These are phyloP conservation scores for Zosterops japonicus DNA, from an alignment of 2,113 vertebrate species.

Conservation along the genomic window DNA sequence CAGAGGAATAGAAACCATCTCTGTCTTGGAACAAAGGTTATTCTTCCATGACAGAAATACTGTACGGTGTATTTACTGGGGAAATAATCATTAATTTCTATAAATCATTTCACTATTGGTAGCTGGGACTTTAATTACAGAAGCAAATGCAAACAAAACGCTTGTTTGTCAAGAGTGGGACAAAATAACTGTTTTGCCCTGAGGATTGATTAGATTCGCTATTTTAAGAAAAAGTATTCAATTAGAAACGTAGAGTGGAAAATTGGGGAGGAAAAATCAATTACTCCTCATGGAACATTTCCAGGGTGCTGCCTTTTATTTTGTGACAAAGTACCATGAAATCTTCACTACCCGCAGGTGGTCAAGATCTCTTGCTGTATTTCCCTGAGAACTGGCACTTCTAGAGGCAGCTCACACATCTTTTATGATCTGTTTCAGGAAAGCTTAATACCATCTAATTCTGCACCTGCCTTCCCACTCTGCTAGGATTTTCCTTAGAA, in stretches of 20 bases:
- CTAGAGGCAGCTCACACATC: background rate
- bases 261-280: background rate
- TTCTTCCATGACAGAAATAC: background rate
- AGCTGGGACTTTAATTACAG: background rate
- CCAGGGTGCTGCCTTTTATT: background rate
- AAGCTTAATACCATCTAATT: background rate
- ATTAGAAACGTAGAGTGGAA: background rate
- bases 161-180: background rate
- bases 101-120: background rate
- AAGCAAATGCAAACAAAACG: background rate
- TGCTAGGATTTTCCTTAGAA: background rate
- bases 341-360: background rate
- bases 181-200: background rate
- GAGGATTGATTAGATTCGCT: background rate
- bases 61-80: background rate
- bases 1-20: background rate
- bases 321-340: background rate
- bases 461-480: background rate
- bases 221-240: background rate
- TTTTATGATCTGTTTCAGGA: background rate
- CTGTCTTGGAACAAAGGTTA: background rate
- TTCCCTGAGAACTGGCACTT: background rate
- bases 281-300: background rate
- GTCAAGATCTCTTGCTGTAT: background rate
- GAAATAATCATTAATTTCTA: slow-evolving; percentile 1